A percentile compares a stretch with the other conserved stretches of the same genome.
Evolutionary conservation across 2,113 vertebrate genomes (phyloP).

Genomic region (Phrynocephalus versicolor): DNA sequence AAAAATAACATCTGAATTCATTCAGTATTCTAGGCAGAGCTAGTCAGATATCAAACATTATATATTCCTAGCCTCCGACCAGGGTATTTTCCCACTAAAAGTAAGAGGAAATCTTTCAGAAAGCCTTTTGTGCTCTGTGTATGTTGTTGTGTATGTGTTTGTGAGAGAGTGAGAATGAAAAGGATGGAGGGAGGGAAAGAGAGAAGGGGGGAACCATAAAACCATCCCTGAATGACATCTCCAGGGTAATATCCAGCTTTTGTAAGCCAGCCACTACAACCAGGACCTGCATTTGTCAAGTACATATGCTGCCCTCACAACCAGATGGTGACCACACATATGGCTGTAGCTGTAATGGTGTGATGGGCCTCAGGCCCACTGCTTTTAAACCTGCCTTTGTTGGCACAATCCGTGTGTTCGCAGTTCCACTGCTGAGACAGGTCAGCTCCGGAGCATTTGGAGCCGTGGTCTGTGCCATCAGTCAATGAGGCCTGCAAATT

Average conservation of each 20-base stretch:
- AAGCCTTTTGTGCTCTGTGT: no score
- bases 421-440: neutral
- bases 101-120: neutral
- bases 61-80: no score
- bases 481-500: neutral
- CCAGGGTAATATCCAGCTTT: neutral
- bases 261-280: neutral
- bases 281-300: neutral
- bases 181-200: neutral
- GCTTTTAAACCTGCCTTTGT: neutral
- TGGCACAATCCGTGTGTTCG: accelerated
- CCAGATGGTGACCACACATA: constrained; percentile 6
- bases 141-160: no score
- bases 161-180: neutral
- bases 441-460: neutral
- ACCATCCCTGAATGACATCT: neutral
- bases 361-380: neutral
- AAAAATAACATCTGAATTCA: neutral
- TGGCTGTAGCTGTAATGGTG: neutral
- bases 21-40: neutral
- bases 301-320: constrained; percentile 10
- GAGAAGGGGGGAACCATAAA: no score
- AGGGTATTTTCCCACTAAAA: neutral
- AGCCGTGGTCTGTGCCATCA: neutral
- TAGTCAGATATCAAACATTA: no score